phyloP scores from a whole-genome alignment of 2,113 vertebrate species.

The Sakesphorus luctuosus region DNA sequence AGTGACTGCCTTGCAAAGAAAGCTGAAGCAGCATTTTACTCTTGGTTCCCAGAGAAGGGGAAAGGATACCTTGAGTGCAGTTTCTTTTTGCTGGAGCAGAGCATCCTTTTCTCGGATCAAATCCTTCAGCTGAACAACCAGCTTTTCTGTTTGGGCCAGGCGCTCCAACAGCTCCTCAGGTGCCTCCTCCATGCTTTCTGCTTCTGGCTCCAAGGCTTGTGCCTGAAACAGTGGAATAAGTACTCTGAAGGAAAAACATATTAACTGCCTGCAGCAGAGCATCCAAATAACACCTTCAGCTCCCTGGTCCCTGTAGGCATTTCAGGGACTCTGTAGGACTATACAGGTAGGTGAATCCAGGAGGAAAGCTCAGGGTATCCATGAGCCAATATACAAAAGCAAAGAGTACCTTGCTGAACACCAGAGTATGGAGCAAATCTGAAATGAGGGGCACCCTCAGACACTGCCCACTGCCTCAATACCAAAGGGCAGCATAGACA shows the following conservation, averaged over 20 bases:
- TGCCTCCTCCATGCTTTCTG: slow-evolving; percentile 45
- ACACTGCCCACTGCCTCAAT: neutral
- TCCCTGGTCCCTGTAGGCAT: neutral
- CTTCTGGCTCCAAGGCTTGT: slow-evolving; percentile 63
- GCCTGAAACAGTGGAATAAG: slow-evolving; percentile 25
- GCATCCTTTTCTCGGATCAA: slow-evolving; percentile 87
- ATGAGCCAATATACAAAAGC: neutral
- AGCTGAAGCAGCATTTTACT: neutral
- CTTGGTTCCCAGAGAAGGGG: neutral
- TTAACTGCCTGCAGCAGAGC: neutral
- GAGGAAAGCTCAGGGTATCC: neutral
- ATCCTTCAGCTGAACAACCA: slow-evolving; percentile 89
- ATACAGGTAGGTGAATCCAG: neutral
- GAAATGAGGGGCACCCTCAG: neutral
- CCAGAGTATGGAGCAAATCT: neutral
- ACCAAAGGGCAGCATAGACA: neutral
- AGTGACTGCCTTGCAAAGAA: neutral
- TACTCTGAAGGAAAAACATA: neutral
- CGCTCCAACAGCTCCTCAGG: slow-evolving; percentile 82
- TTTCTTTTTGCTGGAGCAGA: slow-evolving; percentile 81
- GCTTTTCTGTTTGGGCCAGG: slow-evolving; percentile 84
- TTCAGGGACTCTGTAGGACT: neutral
- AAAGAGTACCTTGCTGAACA: neutral
- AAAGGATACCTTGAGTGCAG: slow-evolving; percentile 79
- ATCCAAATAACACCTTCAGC: neutral